Percentiles rank a stretch among this genome's conserved stretches.
Conservation (phyloP, 2,888 invertebrate species). For the Archips xylosteana region DNA sequence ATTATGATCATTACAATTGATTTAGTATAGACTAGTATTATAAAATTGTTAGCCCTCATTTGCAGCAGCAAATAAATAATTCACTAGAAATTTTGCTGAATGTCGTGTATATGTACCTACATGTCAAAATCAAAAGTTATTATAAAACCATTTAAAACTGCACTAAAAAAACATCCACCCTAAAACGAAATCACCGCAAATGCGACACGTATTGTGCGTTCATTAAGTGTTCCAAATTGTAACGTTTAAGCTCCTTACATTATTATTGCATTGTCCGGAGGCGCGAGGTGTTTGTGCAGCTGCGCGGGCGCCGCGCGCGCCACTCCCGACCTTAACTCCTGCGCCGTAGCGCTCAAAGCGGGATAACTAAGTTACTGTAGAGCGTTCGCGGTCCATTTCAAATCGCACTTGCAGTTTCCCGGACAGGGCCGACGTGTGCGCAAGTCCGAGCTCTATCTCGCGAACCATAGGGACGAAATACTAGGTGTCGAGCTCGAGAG, state of each 20-base stretch:
- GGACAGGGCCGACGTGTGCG: neutral
- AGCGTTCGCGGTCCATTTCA: conserved; percentile 16
- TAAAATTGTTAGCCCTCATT: neutral
- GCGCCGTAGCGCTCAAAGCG: neutral
- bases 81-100: neutral
- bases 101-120: conserved; percentile 9
- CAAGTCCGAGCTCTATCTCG: neutral
- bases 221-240: conserved; percentile 64
- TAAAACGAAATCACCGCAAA: conserved; percentile 35
- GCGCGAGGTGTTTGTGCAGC: conserved; percentile 53
- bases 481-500: neutral
- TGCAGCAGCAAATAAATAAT: too few relatives aligned
- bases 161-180: conserved; percentile 37
- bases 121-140: conserved; percentile 32
- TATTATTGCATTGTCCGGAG: conserved; percentile 65
- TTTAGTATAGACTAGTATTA: neutral
- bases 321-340: neutral
- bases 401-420: conserved; percentile 26
- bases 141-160: conserved; percentile 36
- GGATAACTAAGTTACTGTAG: neutral
- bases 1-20: neutral
- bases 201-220: conserved; percentile 49
- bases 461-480: neutral
- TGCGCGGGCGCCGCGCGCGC: conserved; percentile 45
- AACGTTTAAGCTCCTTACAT: conserved; percentile 75